phyloP scores from a whole-genome alignment of 2,113 vertebrate genomes.

The Podilymbus podiceps region DNA sequence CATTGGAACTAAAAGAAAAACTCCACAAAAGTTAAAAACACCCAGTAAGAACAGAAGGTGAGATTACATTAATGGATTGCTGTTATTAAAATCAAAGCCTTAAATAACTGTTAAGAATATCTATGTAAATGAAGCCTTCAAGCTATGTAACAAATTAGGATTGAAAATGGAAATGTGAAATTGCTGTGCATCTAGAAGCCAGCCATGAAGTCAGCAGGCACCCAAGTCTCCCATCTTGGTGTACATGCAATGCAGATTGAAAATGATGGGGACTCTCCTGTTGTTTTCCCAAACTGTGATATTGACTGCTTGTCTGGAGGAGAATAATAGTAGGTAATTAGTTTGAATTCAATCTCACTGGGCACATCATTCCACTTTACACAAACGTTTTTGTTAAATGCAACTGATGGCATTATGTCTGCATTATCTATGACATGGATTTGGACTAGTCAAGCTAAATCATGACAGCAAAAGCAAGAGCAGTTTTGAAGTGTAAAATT shows the following conservation, averaged over 20 bases:
- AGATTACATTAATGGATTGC: neutral
- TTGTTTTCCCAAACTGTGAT: slow-evolving; percentile 13
- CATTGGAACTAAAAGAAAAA: neutral
- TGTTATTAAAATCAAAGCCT: neutral
- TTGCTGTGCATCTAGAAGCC: neutral
- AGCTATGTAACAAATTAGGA: neutral
- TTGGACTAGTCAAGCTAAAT: neutral
- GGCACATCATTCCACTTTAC: slow-evolving; percentile 33
- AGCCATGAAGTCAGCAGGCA: neutral
- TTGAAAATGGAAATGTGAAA: neutral
- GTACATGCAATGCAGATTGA: neutral
- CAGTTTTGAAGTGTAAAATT: slow-evolving; percentile 16
- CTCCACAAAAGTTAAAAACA: neutral
- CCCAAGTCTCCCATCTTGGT: neutral
- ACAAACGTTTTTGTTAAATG: slow-evolving; percentile 13
- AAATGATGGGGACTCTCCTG: neutral
- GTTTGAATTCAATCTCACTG: slow-evolving; percentile 24
- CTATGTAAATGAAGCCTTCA: neutral
- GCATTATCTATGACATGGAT: neutral
- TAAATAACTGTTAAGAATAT: neutral
- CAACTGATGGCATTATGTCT: slow-evolving; percentile 19
- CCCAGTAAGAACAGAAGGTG: neutral
- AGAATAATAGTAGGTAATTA: slow-evolving; percentile 11
- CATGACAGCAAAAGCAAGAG: neutral
- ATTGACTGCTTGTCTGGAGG: neutral